Evolutionary conservation across 2,113 vertebrate species (phyloP).

Genomic region (Heteronetta atricapilla): DNA sequence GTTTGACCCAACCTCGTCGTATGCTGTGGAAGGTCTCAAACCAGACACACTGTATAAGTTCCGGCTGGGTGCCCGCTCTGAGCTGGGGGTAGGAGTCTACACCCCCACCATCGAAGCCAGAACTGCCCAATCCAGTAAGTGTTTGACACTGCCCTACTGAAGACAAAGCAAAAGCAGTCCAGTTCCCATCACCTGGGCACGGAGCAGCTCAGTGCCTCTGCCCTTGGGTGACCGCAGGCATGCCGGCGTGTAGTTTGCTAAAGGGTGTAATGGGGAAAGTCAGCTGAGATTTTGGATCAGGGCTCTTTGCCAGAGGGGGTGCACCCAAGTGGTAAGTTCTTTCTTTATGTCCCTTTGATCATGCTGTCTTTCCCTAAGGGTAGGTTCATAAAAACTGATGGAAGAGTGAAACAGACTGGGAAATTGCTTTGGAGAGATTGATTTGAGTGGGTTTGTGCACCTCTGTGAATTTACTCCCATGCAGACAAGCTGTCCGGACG

Average conservation of each 20-base stretch:
- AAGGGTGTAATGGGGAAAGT: not conserved
- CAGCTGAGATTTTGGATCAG: constrained; percentile 44
- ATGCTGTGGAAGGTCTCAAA: constrained; percentile 90
- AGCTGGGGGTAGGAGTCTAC: constrained; percentile 90
- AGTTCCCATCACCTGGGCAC: not conserved
- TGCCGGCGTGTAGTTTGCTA: not conserved
- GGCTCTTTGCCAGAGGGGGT: constrained; percentile 49
- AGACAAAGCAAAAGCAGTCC: not conserved
- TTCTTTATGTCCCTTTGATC: constrained; percentile 54
- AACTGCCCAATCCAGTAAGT: constrained; percentile 96
- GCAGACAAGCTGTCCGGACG: constrained; percentile 32
- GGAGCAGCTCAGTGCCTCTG: not conserved
- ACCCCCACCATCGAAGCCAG: constrained; percentile 84
- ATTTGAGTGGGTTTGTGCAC: constrained; percentile 48
- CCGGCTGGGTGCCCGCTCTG: constrained; percentile 89
- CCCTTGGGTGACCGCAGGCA: not conserved
- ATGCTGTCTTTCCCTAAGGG: constrained; percentile 27
- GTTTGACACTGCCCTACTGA: not conserved
- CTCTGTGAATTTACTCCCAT: constrained; percentile 52
- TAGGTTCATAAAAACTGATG: constrained; percentile 33
- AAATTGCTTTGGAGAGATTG: constrained; percentile 47
- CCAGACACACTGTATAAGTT: constrained; percentile 91
- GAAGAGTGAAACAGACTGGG: constrained; percentile 47
- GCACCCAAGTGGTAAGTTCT: constrained; percentile 77
- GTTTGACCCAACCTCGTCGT: constrained; percentile 86